Evolutionary conservation across 1,140 invertebrate genomes (phyloP).

Genomic region (Agrypnia vestita): DNA sequence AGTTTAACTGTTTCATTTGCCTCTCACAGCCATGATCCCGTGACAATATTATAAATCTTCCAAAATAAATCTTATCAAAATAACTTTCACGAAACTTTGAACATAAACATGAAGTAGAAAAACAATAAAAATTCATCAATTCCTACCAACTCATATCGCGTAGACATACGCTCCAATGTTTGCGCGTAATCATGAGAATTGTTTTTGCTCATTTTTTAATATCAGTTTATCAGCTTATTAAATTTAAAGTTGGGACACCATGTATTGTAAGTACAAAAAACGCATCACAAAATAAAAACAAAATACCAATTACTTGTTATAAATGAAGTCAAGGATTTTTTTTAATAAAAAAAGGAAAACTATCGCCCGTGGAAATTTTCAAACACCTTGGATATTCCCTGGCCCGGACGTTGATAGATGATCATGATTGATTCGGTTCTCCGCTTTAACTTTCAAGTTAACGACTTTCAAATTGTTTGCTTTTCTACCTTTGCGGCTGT

Average conservation of each 20-base stretch:
- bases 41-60: too few species aligned
- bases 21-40: too few species aligned
- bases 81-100: too few species aligned
- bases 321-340: not conserved
- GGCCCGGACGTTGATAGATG: conserved; percentile 54
- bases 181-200: too few species aligned
- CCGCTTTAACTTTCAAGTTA: conserved; percentile 46
- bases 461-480: conserved; percentile 56
- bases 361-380: not conserved
- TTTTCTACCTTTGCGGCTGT: conserved; percentile 30
- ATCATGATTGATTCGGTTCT: conserved; percentile 53
- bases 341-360: not conserved
- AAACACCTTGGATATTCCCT: not conserved
- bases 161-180: too few species aligned
- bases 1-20: too few species aligned
- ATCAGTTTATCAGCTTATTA: too few species aligned
- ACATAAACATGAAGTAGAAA: too few species aligned
- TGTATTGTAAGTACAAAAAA: not conserved
- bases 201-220: too few species aligned
- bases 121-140: too few species aligned
- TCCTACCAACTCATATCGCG: too few species aligned
- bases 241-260: not conserved
- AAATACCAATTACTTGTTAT: not conserved
- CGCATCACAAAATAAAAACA: not conserved
- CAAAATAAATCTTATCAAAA: too few species aligned